phyloP scores from a whole-genome alignment of 2,797 vertebrate genomes.

The Limosa lapponica region DNA sequence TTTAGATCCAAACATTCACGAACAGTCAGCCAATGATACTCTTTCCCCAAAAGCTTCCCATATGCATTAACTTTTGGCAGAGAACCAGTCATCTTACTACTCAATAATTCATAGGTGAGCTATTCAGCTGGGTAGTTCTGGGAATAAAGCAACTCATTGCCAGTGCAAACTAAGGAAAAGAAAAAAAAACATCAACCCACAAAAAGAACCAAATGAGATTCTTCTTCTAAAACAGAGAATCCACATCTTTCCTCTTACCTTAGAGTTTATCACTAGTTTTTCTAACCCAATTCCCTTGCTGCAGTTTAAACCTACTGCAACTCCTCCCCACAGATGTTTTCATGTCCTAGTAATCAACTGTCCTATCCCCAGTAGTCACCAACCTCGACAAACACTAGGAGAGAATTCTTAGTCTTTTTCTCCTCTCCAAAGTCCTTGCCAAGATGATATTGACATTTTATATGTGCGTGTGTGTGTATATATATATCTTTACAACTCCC shows the following conservation, averaged over 20 bases:
- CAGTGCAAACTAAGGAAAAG: constrained; percentile 14
- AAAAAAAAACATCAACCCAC: not conserved
- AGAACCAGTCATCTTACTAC: constrained; percentile 38
- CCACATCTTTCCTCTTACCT: not conserved
- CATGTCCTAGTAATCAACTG: not conserved
- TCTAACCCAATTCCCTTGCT: not conserved
- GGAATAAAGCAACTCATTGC: constrained; percentile 25
- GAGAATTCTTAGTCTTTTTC: not conserved
- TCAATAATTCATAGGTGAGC: constrained; percentile 57
- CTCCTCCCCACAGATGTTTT: not conserved
- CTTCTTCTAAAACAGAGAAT: not conserved
- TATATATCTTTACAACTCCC: not conserved
- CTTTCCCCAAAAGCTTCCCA: constrained; percentile 14
- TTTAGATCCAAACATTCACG: constrained; percentile 29
- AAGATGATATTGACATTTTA: not conserved
- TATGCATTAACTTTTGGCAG: constrained; percentile 55
- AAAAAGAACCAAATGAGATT: not conserved
- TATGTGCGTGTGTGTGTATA: not conserved
- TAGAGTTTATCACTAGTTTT: not conserved
- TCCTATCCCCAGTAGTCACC: not conserved
- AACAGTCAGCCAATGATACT: constrained; percentile 3
- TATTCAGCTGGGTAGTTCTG: constrained; percentile 41
- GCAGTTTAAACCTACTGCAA: not conserved
- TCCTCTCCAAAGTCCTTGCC: not conserved
- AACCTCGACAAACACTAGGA: not conserved